A percentile compares a stretch with the other conserved stretches of the same genome.
Conservation (phyloP, 2,888 invertebrate species). For the Pedicia rivosa region DNA sequence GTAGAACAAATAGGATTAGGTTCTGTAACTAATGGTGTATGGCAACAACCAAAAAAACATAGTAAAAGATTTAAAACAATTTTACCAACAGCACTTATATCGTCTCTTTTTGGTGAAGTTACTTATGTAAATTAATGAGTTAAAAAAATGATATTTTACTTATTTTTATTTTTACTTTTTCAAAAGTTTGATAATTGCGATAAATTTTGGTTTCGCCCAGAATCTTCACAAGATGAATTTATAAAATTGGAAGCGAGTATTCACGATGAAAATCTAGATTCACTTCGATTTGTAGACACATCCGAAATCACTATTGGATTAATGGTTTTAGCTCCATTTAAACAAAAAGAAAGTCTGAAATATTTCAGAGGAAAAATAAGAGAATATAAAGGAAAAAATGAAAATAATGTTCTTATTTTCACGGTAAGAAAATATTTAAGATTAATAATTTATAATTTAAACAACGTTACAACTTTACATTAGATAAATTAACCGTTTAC, state of each 20-base stretch:
- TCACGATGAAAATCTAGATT: too few species aligned
- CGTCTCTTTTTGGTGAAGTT: conserved; percentile 33
- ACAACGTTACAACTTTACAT: too few species aligned
- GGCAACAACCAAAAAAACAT: background rate
- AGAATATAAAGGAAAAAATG: too few species aligned
- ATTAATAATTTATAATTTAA: too few species aligned
- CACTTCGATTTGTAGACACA: conserved; percentile 16
- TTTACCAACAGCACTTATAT: conserved; percentile 36
- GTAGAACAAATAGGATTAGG: conserved; percentile 26
- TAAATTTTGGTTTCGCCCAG: conserved; percentile 27
- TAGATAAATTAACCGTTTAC: too few species aligned
- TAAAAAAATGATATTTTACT: conserved; percentile 3
- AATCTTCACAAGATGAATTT: conserved; percentile 18
- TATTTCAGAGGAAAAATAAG: too few species aligned
- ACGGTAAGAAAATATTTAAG: too few species aligned
- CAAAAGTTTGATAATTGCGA: conserved; percentile 22
- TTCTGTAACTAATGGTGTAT: conserved; percentile 17
- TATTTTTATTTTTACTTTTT: conserved; percentile 1
- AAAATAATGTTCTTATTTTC: too few species aligned
- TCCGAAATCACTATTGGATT: conserved; percentile 31
- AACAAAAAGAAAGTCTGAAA: too few species aligned
- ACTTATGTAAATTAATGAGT: conserved; percentile 34
- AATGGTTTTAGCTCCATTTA: conserved; percentile 41
- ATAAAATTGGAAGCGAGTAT: too few species aligned
- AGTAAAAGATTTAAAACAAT: conserved; percentile 34